Evolutionary conservation across 2,797 vertebrate species (phyloP).

Genomic region (Otus scops): DNA sequence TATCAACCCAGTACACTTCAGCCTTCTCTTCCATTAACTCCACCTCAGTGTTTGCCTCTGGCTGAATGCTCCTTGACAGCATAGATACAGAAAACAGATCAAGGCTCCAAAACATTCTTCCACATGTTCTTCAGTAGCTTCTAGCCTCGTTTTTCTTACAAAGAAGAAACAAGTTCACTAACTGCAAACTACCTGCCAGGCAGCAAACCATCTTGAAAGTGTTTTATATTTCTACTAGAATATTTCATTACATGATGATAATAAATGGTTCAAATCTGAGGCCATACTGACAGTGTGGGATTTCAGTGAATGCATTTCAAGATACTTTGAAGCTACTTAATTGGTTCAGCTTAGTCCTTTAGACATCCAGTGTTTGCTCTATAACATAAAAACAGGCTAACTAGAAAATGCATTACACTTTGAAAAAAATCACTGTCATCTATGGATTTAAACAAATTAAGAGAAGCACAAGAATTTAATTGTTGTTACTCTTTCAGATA

Average conservation of each 20-base stretch:
- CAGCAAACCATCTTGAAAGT: neutral
- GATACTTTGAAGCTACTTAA: neutral
- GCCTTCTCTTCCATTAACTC: conserved; percentile 21
- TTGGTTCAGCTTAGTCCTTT: neutral
- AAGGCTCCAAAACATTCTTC: conserved; percentile 24
- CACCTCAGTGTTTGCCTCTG: neutral
- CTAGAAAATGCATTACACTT: conserved; percentile 10
- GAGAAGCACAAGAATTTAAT: neutral
- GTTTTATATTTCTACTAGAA: neutral
- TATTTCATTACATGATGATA: neutral
- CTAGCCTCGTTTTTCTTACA: conserved; percentile 27
- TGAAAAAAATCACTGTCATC: neutral
- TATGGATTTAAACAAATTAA: neutral
- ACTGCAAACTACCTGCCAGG: neutral
- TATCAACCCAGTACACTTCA: neutral
- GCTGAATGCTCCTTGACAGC: neutral
- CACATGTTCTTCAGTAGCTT: neutral
- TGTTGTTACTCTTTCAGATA: neutral
- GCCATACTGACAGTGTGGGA: neutral
- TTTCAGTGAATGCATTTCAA: neutral
- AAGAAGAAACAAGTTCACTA: conserved; percentile 50
- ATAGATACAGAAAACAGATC: neutral
- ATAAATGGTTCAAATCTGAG: neutral
- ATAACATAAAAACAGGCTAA: neutral
- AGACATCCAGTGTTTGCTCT: neutral